phyloP scores from a whole-genome alignment of 1,140 invertebrate species.

The Sitobion miscanthi region DNA sequence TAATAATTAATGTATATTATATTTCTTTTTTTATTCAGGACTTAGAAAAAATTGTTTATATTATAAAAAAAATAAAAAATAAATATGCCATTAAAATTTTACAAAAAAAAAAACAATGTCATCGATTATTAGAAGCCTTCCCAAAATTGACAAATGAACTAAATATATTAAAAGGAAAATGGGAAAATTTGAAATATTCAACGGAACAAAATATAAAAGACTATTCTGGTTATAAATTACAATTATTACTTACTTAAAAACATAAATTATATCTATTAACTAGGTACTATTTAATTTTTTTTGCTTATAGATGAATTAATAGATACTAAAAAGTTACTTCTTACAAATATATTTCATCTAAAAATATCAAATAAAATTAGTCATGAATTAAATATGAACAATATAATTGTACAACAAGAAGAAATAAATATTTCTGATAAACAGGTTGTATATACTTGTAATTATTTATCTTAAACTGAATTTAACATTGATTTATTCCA shows the following conservation, averaged over 20 bases:
- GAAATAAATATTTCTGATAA: background rate
- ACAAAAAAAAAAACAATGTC: background rate
- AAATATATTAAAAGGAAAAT: background rate
- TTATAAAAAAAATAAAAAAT: conserved; percentile 21
- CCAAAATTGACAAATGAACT: background rate
- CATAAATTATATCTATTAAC: background rate
- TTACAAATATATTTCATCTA: background rate
- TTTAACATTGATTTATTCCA: background rate
- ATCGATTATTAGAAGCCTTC: background rate
- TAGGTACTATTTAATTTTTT: background rate
- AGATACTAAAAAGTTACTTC: background rate
- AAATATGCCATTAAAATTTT: background rate
- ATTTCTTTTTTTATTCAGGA: conserved; percentile 5
- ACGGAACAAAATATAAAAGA: background rate
- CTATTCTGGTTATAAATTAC: conserved; percentile 2
- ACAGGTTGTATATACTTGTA: conserved; percentile 9
- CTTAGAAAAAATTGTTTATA: conserved; percentile 37
- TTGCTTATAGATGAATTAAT: background rate
- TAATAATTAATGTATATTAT: background rate
- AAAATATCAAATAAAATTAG: background rate
- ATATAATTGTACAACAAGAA: background rate
- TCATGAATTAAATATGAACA: conserved; percentile 1
- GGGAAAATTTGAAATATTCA: background rate
- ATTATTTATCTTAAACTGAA: background rate
- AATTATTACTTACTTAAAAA: background rate